These are phyloP conservation scores for Anarrhichthys ocellatus DNA, from an alignment of 2,113 vertebrate species.

Conservation along the genomic window DNA sequence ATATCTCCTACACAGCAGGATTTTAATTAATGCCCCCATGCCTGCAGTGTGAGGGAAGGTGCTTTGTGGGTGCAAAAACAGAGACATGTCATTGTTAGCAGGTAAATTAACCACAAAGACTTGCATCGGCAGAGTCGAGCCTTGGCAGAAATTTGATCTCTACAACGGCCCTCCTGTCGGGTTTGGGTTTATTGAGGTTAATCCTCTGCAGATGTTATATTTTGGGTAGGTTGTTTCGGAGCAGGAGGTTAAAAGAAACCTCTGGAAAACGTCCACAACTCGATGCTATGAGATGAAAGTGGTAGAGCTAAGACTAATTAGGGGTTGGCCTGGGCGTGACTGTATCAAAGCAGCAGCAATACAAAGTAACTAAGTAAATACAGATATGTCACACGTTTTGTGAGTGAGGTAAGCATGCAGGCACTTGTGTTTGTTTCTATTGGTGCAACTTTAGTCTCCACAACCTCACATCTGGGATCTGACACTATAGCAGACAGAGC, in stretches of 20 bases:
- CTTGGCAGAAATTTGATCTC: conserved; percentile 42
- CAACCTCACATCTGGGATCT: conserved; percentile 41
- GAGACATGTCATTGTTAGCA: conserved; percentile 74
- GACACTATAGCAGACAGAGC: conserved; percentile 38
- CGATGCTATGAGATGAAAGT: background rate
- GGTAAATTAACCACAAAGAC: conserved; percentile 50
- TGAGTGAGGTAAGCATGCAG: background rate
- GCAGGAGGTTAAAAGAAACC: background rate
- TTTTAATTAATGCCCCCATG: conserved; percentile 79
- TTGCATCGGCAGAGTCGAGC: conserved; percentile 33
- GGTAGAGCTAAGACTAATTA: background rate
- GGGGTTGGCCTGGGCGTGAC: background rate
- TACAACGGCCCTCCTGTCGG: conserved; percentile 17
- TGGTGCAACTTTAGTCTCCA: conserved; percentile 13
- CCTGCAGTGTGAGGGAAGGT: conserved; percentile 43
- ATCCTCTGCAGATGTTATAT: conserved; percentile 29
- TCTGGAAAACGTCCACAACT: background rate
- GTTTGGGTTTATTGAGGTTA: conserved; percentile 41
- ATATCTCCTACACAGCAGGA: conserved; percentile 78
- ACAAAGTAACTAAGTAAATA: background rate
- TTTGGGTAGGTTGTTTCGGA: conserved; percentile 18
- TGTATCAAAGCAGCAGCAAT: background rate
- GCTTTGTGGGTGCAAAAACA: conserved; percentile 63
- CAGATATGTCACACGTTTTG: background rate
- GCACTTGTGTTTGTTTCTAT: conserved; percentile 10